Conservation (phyloP, 1,140 invertebrate species). For the Pseudomyrmex pallidus region DNA sequence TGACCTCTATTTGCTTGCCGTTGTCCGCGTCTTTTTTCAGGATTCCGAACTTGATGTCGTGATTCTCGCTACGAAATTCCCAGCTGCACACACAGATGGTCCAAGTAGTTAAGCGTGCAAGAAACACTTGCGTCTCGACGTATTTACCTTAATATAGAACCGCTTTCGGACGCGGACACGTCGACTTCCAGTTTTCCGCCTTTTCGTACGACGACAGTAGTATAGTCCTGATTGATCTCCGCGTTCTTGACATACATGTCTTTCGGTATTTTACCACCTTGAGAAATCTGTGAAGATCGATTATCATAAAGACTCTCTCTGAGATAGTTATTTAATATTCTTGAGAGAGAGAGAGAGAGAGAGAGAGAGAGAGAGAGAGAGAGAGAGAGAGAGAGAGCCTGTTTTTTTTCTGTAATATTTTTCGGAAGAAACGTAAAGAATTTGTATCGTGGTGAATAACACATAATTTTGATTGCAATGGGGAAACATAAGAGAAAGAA, state of each 20-base stretch:
- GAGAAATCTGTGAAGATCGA: slow-evolving; percentile 87
- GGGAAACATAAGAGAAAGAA: too few relatives aligned
- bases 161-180: slow-evolving; percentile 87
- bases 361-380: neutral
- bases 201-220: slow-evolving; percentile 89
- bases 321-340: neutral
- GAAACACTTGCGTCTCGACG: neutral
- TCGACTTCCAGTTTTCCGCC: slow-evolving; percentile 90
- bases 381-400: too few relatives aligned
- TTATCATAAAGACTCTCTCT: slow-evolving; percentile 32
- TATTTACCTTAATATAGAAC: slow-evolving; percentile 88
- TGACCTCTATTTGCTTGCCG: slow-evolving; percentile 87
- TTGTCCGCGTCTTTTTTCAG: slow-evolving; percentile 87
- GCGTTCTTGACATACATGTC: slow-evolving; percentile 86
- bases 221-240: slow-evolving; percentile 86
- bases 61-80: slow-evolving; percentile 94
- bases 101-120: neutral
- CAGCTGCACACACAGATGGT: slow-evolving; percentile 87
- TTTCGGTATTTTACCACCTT: slow-evolving; percentile 93
- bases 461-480: neutral
- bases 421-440: neutral
- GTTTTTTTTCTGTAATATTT: too few relatives aligned
- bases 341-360: neutral
- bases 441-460: neutral
- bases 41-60: slow-evolving; percentile 96